These are phyloP conservation scores for Bradypus variegatus DNA, from an alignment of 2,797 vertebrate species.

Conservation along the genomic window DNA sequence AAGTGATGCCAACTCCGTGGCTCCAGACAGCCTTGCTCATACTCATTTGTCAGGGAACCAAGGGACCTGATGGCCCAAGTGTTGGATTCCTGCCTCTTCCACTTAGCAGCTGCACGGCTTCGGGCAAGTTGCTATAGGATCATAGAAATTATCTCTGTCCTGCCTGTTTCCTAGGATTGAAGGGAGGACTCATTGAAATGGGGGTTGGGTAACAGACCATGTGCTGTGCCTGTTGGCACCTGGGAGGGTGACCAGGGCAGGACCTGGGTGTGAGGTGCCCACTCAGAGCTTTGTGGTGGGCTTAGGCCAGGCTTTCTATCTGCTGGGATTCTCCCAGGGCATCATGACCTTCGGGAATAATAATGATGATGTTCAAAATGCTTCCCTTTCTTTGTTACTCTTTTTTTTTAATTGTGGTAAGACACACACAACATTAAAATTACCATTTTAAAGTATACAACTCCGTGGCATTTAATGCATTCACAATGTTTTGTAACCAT, in stretches of 20 bases:
- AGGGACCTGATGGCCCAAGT: not conserved
- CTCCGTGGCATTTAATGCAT: no score
- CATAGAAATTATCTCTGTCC: not conserved
- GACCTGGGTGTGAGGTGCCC: not conserved
- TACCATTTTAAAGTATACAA: no score
- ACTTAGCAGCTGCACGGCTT: not conserved
- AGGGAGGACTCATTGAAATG: not conserved
- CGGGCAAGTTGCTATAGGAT: no score
- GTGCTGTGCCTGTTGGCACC: no score
- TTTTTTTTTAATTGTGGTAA: no score
- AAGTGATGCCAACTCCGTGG: not conserved
- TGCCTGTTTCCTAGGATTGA: not conserved
- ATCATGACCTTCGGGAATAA: not conserved
- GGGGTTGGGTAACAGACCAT: fast-evolving
- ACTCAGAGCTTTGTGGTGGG: not conserved
- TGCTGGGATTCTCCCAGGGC: not conserved
- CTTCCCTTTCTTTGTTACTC: not conserved
- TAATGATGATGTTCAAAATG: not conserved
- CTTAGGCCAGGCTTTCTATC: not conserved
- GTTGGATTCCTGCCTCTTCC: not conserved
- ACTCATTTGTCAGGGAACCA: not conserved
- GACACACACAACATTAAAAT: no score
- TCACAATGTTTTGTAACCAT: no score
- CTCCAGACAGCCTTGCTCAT: not conserved
- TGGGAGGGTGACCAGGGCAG: not conserved